Percentiles rank a stretch among this genome's conserved stretches.
Conservation (phyloP, 2,888 invertebrate genomes). For the Hyposoter dolosus region DNA sequence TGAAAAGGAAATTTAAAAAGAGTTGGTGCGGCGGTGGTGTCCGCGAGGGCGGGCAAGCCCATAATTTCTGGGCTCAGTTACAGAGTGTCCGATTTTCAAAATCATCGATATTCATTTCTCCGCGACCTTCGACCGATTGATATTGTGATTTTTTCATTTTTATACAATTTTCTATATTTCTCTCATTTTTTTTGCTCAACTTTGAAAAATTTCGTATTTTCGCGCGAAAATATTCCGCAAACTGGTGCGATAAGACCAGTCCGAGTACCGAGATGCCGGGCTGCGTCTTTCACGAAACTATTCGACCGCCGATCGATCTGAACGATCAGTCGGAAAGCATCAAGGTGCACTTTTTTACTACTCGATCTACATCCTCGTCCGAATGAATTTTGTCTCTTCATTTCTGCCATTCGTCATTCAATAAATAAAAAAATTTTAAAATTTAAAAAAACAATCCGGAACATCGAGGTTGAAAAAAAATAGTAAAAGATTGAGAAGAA, state of each 20-base stretch:
- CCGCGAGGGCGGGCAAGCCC: constrained; percentile 50
- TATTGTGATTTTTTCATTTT: background rate
- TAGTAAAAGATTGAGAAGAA: background rate
- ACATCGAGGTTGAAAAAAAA: background rate
- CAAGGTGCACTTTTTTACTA: constrained; percentile 86
- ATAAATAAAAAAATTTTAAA: background rate
- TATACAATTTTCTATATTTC: background rate
- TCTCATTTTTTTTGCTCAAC: background rate
- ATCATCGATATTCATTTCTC: background rate
- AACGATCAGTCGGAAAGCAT: constrained; percentile 91
- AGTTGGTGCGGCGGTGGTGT: constrained; percentile 46
- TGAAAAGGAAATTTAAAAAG: background rate
- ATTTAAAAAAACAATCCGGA: background rate
- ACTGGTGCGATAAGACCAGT: constrained; percentile 52
- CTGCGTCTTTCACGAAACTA: constrained; percentile 89
- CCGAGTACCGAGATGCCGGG: constrained; percentile 81
- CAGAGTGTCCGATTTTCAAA: background rate
- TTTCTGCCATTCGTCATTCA: background rate
- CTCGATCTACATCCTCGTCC: background rate
- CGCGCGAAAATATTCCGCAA: constrained; percentile 38
- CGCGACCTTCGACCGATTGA: background rate
- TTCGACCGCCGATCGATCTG: constrained; percentile 92
- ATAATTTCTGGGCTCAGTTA: constrained; percentile 8
- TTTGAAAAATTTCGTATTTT: background rate
- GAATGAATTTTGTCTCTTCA: background rate